Base-by-base conservation (phyloP, 2,888 invertebrate species). In the Eurytoma californica region DNA sequence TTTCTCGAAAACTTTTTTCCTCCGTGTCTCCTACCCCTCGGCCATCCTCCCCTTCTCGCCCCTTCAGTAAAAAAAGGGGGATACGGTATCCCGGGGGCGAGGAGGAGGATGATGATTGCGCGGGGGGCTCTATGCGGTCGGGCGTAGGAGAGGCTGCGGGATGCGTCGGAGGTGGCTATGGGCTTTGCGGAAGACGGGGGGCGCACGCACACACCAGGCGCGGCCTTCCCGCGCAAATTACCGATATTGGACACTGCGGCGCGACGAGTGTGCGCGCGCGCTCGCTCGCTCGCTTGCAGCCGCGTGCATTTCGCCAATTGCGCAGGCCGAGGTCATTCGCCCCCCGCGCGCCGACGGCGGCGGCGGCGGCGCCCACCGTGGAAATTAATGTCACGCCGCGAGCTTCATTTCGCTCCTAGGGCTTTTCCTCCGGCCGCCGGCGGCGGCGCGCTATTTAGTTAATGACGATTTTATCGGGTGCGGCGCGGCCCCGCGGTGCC, bases 51-150 rank as follows among this genome's bases (percentile, higher is more conserved):
- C 84, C 58, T 18, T 16, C 14, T 13, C 0, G 0, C 12, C 24
- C 30, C 18, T 2, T 2, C 60, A 16, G n/a, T 2, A 57, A 67
- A 67, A 74, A 58, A 84, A 85, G 86, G 87, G 87, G 66, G 12
- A 85, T 87, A 87, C 87, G 86, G 87, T 87, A 87, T 87, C 86
- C 84, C 86, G 87, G 86, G 86, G 83, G 49, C 55, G 14, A 30
- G 39, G 57, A 57, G 28, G 86, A 39, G 55, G 57, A 57, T 18
- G 86, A 86, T 88, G 89, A 89, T 89, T 88, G 89, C 87, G 85
- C 85, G 85, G 86, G 84, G 86, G 88, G 89, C 86, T 85, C 88
- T 87, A 88, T 53, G 4, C 3, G 14, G 53, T n/a, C n/a, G 53
- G 4, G 4, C 53, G 14, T 14, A 14, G 49, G 49, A 14, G 49